These are phyloP conservation scores for Geothlypis trichas DNA, from an alignment of 2,113 vertebrate genomes.

Conservation along the genomic window DNA sequence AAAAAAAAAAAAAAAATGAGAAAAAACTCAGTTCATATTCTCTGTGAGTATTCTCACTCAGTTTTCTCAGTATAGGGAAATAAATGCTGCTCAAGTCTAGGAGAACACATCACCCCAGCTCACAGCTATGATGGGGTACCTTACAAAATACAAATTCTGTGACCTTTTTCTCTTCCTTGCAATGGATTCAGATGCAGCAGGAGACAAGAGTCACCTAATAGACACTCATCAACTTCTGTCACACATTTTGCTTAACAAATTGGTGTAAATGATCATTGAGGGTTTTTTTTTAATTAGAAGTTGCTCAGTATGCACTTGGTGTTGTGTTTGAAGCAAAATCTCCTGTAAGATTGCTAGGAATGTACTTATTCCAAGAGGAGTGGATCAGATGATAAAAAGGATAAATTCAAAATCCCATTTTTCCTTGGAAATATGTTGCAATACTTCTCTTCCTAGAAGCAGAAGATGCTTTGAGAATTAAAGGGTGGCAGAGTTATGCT, in stretches of 20 bases:
- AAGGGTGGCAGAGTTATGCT: background rate
- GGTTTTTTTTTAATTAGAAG: background rate
- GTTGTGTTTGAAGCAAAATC: background rate
- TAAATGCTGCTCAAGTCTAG: background rate
- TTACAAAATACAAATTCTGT: background rate
- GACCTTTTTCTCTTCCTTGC: background rate
- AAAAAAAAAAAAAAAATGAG: background rate
- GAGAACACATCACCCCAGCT: background rate
- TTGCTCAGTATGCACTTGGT: background rate
- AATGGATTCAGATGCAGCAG: background rate
- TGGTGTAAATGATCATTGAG: background rate
- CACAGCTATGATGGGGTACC: background rate
- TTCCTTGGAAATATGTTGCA: background rate
- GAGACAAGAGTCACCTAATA: background rate
- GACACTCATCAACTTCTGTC: background rate
- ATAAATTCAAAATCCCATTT: background rate
- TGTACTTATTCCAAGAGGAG: background rate
- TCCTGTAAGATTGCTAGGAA: background rate
- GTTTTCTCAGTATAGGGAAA: background rate
- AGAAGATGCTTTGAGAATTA: background rate
- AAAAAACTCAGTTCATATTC: background rate
- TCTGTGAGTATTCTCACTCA: background rate
- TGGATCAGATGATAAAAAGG: background rate
- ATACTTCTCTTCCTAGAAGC: background rate
- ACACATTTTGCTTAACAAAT: background rate